A percentile compares a stretch with the other conserved stretches of the same genome.
phyloP scores from a whole-genome alignment of 2,797 vertebrate genomes.

The Sorex maritimensis region DNA sequence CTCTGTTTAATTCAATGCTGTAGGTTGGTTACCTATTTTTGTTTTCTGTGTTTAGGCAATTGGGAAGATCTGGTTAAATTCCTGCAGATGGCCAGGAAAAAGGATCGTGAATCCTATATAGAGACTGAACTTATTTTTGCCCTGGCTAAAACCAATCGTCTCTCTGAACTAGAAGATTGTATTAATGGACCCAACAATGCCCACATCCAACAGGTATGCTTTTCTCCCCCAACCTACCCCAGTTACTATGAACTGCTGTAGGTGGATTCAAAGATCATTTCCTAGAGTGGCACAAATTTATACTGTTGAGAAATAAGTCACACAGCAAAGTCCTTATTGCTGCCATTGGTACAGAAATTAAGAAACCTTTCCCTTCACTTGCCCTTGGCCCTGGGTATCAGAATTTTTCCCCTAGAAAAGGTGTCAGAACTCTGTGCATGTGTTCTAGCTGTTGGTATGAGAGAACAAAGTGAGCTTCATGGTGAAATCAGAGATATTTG shows the following conservation, averaged over 20 bases:
- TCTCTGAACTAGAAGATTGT: conserved; percentile 94
- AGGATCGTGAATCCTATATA: conserved; percentile 95
- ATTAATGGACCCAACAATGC: conserved; percentile 95
- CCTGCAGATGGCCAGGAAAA: conserved; percentile 97
- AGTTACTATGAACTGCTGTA: neutral
- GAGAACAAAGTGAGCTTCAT: neutral
- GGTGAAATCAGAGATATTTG: neutral
- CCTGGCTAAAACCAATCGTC: conserved; percentile 96
- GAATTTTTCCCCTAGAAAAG: neutral
- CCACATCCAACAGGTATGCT: conserved; percentile 95
- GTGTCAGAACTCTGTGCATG: neutral
- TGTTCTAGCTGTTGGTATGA: neutral
- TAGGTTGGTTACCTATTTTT: conserved; percentile 17
- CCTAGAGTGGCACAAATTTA: neutral
- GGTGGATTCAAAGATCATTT: neutral
- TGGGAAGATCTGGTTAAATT: conserved; percentile 98
- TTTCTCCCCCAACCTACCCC: neutral
- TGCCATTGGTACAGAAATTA: neutral
- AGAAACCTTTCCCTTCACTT: neutral
- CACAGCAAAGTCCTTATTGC: neutral
- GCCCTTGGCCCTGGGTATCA: neutral
- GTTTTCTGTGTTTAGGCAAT: conserved; percentile 90
- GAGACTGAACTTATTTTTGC: conserved; percentile 98
- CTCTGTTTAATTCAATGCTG: neutral
- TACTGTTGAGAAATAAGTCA: conserved; percentile 3